These are phyloP conservation scores for Melinopterus prodromus DNA, from an alignment of 2,888 invertebrate species.

Conservation along the genomic window DNA sequence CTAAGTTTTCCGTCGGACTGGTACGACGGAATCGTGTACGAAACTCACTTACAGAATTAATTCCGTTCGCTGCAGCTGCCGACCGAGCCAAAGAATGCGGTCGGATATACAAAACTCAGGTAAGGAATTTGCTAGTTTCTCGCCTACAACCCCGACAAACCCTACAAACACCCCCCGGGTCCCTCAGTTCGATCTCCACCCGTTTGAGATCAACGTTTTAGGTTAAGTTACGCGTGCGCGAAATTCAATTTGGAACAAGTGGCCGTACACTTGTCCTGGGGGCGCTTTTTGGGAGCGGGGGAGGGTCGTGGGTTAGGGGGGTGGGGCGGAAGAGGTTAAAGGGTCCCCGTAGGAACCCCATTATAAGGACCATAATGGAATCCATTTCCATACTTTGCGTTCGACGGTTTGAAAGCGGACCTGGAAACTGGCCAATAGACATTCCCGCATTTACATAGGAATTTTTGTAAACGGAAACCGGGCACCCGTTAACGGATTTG, in stretches of 20 bases:
- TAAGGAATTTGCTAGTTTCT: constrained; percentile 23
- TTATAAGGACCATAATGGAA: constrained; percentile 56
- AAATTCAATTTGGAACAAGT: constrained; percentile 56
- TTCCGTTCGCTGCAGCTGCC: constrained; percentile 19
- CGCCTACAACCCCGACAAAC: neutral
- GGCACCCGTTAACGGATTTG: constrained; percentile 27
- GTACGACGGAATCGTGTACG: neutral
- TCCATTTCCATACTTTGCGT: constrained; percentile 51
- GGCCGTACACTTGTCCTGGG: constrained; percentile 53
- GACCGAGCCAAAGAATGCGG: constrained; percentile 21
- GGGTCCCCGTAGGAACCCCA: constrained; percentile 46
- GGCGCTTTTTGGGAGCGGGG: neutral
- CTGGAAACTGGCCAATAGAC: constrained; percentile 48
- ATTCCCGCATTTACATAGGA: constrained; percentile 40
- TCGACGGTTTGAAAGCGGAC: constrained; percentile 38
- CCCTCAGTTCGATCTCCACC: neutral
- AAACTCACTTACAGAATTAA: constrained; percentile 23
- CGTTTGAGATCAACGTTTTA: constrained; percentile 6
- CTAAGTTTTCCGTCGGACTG: constrained; percentile 15
- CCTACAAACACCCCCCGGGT: neutral
- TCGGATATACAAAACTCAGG: constrained; percentile 23
- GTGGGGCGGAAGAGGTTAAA: constrained; percentile 12
- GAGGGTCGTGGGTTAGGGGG: neutral
- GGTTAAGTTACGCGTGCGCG: constrained; percentile 51
- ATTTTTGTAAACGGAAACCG: constrained; percentile 31